A percentile compares a stretch with the other conserved stretches of the same genome.
phyloP scores from a whole-genome alignment of 37 sponge, comb jelly and placozoan species.

The Mnemiopsis leidyi region DNA sequence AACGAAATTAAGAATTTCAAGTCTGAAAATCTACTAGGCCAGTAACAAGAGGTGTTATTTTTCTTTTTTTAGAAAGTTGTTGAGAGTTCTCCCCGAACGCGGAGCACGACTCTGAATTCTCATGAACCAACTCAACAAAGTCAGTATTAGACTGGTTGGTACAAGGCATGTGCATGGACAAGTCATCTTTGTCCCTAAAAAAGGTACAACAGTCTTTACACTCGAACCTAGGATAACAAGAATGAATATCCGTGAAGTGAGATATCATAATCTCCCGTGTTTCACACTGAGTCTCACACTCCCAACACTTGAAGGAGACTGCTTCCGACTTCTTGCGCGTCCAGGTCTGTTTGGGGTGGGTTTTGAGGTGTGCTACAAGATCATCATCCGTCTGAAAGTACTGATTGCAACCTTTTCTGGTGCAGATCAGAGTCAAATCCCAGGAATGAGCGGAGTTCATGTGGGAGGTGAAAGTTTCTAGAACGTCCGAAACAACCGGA shows the following conservation, averaged over 20 bases:
- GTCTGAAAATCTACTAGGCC: background rate
- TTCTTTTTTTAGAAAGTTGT: background rate
- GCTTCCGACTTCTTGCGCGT: constrained; percentile 3
- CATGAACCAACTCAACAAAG: background rate
- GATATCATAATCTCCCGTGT: background rate
- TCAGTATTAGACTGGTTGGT: background rate
- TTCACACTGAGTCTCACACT: background rate
- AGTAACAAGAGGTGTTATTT: constrained; percentile 6
- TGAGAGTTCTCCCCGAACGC: background rate
- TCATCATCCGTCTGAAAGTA: constrained; percentile 30
- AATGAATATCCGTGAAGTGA: background rate
- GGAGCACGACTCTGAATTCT: background rate
- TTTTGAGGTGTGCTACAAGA: background rate
- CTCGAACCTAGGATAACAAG: background rate
- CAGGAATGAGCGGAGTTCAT: background rate
- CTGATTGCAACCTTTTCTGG: constrained; percentile 7
- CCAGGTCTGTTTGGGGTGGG: background rate
- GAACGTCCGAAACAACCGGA: background rate
- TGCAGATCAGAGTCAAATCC: background rate
- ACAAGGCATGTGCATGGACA: background rate
- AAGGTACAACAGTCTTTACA: background rate
- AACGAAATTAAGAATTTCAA: too few species aligned
- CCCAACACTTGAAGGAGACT: background rate
- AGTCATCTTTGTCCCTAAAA: background rate
- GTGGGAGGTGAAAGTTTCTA: background rate